Evolutionary conservation across 2,797 vertebrate species (phyloP), one percentile per base, ranked within the genome.

Genomic region (Enteromius argenteus): DNA sequence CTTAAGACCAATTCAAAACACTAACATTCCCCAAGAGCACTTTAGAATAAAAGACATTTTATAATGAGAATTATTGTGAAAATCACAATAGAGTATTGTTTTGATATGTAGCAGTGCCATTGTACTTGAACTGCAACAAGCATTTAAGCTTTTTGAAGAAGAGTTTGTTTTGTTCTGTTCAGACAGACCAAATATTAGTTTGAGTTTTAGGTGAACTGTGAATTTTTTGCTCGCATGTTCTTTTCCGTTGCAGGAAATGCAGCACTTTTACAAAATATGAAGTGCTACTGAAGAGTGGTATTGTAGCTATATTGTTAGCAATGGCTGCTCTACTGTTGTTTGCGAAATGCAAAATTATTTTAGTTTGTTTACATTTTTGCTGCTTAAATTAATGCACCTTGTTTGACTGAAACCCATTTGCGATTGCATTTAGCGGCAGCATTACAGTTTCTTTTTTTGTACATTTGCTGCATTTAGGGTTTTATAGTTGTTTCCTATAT

Each of bases 231-330:
- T 73, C 19, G 39, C 62, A 67, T 79, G 2, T 89, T 88, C 83
- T 60, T 87, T 88, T 88, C 81, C 51, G 74, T 84, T 69, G 84
- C 83, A 89, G 62, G 69, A 88, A 83, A 71, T 85, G 79, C 69
- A 60, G 82, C 85, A 89, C 87, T 88, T 90, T 89, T 89, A 89
- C 87, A 74, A 56, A 84, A 46, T 86, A 83, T 68, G 84, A 72
- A 64, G 68, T 32, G 21, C 79, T 73, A 83, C 72, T 81, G 60
- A 75, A 69, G 30, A 84, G 60, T 69, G n/a, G 72, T 21, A 0
- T 10, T 27, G 74, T 80, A 77, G 87, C 83, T 87, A 69, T 86
- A 85, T 49, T 80, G 85, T 88, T 89, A 78, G 87, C 80, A 85
- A 83, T 66, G 66, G 76, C 58, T 84, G 60, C 74, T 67, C 71